Conservation (phyloP, 2,888 invertebrate species). For the Brachyopa scutellaris region DNA sequence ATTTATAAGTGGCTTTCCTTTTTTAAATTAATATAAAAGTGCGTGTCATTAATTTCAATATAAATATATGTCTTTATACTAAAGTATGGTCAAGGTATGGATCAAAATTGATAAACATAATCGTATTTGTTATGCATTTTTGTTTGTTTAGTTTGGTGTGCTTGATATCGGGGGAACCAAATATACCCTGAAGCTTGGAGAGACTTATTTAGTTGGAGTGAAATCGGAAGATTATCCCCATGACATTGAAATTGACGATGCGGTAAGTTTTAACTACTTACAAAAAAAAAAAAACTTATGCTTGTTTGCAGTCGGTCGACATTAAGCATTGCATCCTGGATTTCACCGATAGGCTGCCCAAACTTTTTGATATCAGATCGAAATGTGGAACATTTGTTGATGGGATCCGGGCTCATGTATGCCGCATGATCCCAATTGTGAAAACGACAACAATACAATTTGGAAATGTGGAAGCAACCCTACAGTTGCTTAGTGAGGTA, state of each 20-base stretch:
- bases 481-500: slow-evolving; percentile 40
- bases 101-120: no score
- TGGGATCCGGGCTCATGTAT: slow-evolving; percentile 1
- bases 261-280: slow-evolving; percentile 11
- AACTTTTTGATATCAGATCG: slow-evolving; percentile 44
- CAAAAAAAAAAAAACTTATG: no score
- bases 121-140: not conserved
- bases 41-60: no score
- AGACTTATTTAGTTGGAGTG: slow-evolving; percentile 40
- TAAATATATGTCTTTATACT: no score
- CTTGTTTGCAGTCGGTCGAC: slow-evolving; percentile 43
- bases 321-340: slow-evolving; percentile 57
- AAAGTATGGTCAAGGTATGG: no score
- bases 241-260: slow-evolving; percentile 62
- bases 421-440: slow-evolving; percentile 5
- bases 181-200: slow-evolving; percentile 29
- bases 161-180: slow-evolving; percentile 40
- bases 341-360: slow-evolving; percentile 7
- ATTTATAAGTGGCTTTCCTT: no score
- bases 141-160: slow-evolving; percentile 23
- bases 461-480: slow-evolving; percentile 33
- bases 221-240: slow-evolving; percentile 16
- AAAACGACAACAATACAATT: slow-evolving; percentile 43
- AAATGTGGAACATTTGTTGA: slow-evolving; percentile 58
- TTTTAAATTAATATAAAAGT: no score